Conservation (phyloP, 2,113 vertebrate species). For the Prietella phreatophila region DNA sequence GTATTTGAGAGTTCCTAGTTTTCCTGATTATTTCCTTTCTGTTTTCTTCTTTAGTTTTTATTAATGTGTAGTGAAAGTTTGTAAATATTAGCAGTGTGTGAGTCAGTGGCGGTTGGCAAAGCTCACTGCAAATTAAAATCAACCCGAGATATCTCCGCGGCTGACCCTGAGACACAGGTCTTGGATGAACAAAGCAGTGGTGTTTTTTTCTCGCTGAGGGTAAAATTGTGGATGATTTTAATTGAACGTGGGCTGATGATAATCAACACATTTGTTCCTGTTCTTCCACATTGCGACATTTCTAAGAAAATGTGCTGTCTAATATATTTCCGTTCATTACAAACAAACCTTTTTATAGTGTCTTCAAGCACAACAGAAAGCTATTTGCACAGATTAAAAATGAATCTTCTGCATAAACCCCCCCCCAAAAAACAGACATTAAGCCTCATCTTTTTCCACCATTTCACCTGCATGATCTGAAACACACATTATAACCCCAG, state of each 20-base stretch:
- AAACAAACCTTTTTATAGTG: too few species aligned
- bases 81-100: neutral
- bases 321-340: too few species aligned
- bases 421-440: too few species aligned
- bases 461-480: neutral
- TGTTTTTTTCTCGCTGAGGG: neutral
- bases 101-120: neutral
- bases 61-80: neutral
- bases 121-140: neutral
- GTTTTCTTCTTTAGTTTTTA: neutral
- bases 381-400: too few species aligned
- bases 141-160: neutral
- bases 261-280: neutral
- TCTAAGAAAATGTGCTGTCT: neutral
- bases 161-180: neutral
- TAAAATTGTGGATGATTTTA: too few species aligned
- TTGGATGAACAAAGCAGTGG: neutral
- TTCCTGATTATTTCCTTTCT: neutral
- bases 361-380: too few species aligned
- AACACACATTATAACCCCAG: neutral
- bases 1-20: neutral
- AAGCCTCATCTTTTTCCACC: too few species aligned
- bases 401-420: too few species aligned
- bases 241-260: neutral
- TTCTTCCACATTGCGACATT: neutral